Percentiles rank a stretch among this genome's conserved stretches.
phyloP scores from a whole-genome alignment of 1,140 invertebrate species.

The Aporrectodea caliginosa region DNA sequence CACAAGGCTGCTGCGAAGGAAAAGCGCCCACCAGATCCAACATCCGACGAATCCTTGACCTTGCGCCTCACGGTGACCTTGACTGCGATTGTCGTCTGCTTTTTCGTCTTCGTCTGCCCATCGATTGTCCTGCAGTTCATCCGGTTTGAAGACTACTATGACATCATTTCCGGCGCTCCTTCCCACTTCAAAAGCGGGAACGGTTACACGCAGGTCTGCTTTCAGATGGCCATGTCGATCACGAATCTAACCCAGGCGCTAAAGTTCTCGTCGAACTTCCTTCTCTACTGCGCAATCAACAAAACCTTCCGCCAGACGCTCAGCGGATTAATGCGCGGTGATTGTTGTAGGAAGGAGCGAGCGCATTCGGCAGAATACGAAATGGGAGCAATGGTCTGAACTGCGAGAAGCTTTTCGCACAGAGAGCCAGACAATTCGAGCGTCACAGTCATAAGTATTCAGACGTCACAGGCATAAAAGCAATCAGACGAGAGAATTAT shows the following conservation, averaged over 20 bases:
- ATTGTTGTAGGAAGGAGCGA: neutral
- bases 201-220: neutral
- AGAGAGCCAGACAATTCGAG: too few species aligned
- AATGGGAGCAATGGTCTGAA: neutral
- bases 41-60: neutral
- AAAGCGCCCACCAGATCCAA: neutral
- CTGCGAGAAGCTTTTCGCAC: too few species aligned
- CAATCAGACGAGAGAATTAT: too few species aligned
- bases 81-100: neutral
- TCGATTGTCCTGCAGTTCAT: neutral
- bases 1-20: neutral
- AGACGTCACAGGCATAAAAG: too few species aligned
- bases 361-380: neutral
- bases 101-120: neutral
- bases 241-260: slow-evolving; percentile 11
- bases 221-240: neutral
- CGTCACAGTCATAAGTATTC: too few species aligned
- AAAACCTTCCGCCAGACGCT: slow-evolving; percentile 5
- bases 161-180: neutral
- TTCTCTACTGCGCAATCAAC: slow-evolving; percentile 6
- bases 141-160: neutral
- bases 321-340: neutral
- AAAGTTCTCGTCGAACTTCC: slow-evolving; percentile 14
- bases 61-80: neutral
- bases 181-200: neutral